phyloP scores from a whole-genome alignment of 2,888 invertebrate genomes.

The Conops quadrifasciatus region DNA sequence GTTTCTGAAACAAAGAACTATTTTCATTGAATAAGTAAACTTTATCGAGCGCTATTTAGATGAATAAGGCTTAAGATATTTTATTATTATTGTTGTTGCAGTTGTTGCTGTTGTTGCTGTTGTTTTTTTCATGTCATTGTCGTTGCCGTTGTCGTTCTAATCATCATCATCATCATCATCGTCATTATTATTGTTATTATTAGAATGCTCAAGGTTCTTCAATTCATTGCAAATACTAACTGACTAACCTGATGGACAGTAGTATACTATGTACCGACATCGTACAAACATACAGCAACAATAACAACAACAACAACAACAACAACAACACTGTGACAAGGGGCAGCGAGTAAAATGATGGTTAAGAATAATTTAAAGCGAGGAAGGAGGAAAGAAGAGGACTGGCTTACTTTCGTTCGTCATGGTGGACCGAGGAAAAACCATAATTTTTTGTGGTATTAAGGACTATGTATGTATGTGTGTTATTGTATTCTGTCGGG shows the following conservation, averaged over 20 bases:
- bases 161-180: background rate
- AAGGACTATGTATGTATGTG: too few species aligned
- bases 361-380: slow-evolving; percentile 3
- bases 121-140: background rate
- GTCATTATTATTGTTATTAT: background rate
- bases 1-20: slow-evolving; percentile 26
- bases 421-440: too few species aligned
- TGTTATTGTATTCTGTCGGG: background rate
- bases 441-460: too few species aligned
- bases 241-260: background rate
- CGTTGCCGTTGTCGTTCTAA: background rate
- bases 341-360: too few species aligned
- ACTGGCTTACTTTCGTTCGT: slow-evolving; percentile 1
- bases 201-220: slow-evolving; percentile 11
- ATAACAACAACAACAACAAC: too few species aligned
- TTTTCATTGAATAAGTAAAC: slow-evolving; percentile 27
- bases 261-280: background rate
- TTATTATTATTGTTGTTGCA: slow-evolving; percentile 13
- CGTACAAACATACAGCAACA: too few species aligned
- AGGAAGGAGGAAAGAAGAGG: background rate
- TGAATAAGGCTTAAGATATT: slow-evolving; percentile 8
- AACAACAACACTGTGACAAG: too few species aligned
- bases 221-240: slow-evolving; percentile 2
- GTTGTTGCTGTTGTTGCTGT: background rate
- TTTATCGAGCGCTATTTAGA: slow-evolving; percentile 6